A percentile compares a stretch with the other conserved stretches of the same genome.
Evolutionary conservation across 2,888 invertebrate genomes (phyloP).

Genomic region (Caenorhabditis sp.): DNA sequence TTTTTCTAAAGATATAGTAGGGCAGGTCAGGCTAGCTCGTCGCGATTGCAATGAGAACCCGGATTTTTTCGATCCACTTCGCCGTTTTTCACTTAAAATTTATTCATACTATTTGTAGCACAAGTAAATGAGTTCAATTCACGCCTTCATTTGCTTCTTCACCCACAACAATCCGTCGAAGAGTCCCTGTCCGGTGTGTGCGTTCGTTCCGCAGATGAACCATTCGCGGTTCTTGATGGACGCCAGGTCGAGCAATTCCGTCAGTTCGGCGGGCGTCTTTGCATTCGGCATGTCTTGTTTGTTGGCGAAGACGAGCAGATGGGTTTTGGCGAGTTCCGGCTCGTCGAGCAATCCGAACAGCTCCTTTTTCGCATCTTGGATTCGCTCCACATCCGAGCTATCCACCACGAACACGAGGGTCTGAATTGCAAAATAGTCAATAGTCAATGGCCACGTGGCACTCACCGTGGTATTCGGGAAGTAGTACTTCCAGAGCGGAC

Average conservation of each 20-base stretch:
- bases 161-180: constrained; percentile 53
- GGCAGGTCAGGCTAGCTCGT: too few relatives aligned
- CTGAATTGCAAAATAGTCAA: constrained; percentile 4
- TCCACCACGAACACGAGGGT: constrained; percentile 57
- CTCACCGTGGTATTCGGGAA: constrained; percentile 84
- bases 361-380: constrained; percentile 41
- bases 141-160: constrained; percentile 47
- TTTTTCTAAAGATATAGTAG: too few relatives aligned
- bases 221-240: constrained; percentile 49
- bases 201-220: constrained; percentile 47
- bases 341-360: constrained; percentile 35
- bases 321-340: constrained; percentile 33
- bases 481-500: constrained; percentile 97
- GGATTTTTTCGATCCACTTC: too few relatives aligned
- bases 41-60: too few relatives aligned
- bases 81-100: too few relatives aligned
- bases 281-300: constrained; percentile 53
- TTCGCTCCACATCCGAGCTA: constrained; percentile 38
- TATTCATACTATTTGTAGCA: too few relatives aligned
- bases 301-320: constrained; percentile 54
- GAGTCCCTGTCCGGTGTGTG: constrained; percentile 46
- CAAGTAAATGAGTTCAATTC: not conserved
- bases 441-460: not conserved
- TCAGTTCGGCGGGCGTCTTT: constrained; percentile 22
- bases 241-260: constrained; percentile 27